Base-by-base conservation (phyloP, 2,888 invertebrate species). In the Dioctria linearis region DNA sequence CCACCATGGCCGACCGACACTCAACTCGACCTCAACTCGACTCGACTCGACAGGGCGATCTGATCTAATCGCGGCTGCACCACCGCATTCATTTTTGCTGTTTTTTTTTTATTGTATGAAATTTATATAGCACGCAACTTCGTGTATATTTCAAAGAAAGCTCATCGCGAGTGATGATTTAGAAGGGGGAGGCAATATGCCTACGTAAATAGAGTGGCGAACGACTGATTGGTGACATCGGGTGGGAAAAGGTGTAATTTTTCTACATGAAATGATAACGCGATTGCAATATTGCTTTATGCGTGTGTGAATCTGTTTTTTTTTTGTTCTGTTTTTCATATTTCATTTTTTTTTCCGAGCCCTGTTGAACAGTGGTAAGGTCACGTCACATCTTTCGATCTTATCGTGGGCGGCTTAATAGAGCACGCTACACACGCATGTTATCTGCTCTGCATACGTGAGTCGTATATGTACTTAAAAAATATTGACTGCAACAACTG, bases 371-470 rank as follows among this genome's bases (percentile, higher is more conserved):
- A 25, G 11, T n/a, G 54, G 54, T 8, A 54, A 54, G 54, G 59
- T 40, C 54, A 57, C 57, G 57, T 73, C 42, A 57, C 57, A 73
- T 73, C 73, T 73, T 59, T 11, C 57, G 73, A 73, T 73, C 40
- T 59, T 73, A 73, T 73, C 73, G 57, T n/a, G 40, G 42, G n/a
- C 57, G 13, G 73, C 73, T 40, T 73, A 73, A 57, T 73, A 73
- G 73, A 73, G 57, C 73, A 73, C 73, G 73, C 59, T 25, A 59
- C 57, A 57, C 73, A 73, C 73, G 73, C 73, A 73, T n/a, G 6
- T 73, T 57, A 59, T 54, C 73, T 59, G 57, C 42, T 57, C 73
- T 59, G 43, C 54, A 43, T 49, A 49, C 39, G 51, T 37, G 51
- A 54, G 46, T 46, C 25, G 25, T n/a, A n/a, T n/a, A n/a, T 25